phyloP scores from a whole-genome alignment of 2,113 vertebrate species.

The Rutilus rutilus region DNA sequence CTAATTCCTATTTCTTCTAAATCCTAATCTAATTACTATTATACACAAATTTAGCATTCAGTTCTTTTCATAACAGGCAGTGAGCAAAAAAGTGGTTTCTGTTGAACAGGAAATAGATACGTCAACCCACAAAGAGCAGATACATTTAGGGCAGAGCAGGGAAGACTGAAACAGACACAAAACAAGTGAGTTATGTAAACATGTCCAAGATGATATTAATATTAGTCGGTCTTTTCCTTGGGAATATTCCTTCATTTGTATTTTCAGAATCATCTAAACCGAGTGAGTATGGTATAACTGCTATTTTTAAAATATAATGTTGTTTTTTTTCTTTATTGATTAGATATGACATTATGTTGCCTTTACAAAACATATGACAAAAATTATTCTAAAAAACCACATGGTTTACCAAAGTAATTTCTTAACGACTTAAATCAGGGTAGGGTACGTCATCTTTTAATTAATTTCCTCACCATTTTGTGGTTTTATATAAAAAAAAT shows the following conservation, averaged over 20 bases:
- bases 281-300: constrained; percentile 28
- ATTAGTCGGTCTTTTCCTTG: not conserved
- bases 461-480: not conserved
- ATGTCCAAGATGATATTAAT: not conserved
- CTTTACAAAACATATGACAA: not conserved
- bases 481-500: not conserved
- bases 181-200: not conserved
- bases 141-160: not conserved
- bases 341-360: not conserved
- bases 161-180: not conserved
- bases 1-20: no score
- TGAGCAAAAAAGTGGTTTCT: not conserved
- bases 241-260: not conserved
- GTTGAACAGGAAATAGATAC: not conserved
- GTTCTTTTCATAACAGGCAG: not conserved
- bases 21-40: not conserved
- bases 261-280: not conserved
- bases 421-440: not conserved
- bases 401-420: not conserved
- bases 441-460: not conserved
- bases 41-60: not conserved
- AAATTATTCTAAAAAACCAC: not conserved
- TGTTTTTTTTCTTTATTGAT: not conserved
- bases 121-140: not conserved
- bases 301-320: not conserved